These are phyloP conservation scores for Tribolium freemani DNA, from an alignment of 2,888 invertebrate genomes.

Conservation along the genomic window DNA sequence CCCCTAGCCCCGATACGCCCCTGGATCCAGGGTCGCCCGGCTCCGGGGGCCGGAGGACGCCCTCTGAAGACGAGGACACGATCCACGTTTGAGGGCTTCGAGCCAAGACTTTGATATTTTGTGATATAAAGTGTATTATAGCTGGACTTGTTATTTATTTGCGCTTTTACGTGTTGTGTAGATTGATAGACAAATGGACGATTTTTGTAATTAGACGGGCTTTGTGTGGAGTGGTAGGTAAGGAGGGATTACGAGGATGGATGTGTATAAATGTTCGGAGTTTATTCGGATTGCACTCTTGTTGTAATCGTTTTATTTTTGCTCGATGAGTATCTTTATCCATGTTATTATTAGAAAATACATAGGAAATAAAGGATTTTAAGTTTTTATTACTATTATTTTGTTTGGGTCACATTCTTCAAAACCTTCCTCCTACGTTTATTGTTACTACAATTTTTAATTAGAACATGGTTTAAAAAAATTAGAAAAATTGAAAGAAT, in stretches of 20 bases:
- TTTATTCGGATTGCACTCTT: conserved; percentile 53
- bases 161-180: conserved; percentile 65
- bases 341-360: conserved; percentile 62
- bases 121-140: conserved; percentile 65
- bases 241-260: conserved; percentile 19
- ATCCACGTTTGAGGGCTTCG: conserved; percentile 71
- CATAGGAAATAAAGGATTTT: conserved; percentile 62
- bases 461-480: too few species aligned
- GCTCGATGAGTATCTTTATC: conserved; percentile 62
- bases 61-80: conserved; percentile 75
- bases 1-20: conserved; percentile 70
- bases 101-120: conserved; percentile 45
- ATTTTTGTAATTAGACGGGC: conserved; percentile 55
- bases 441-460: too few species aligned
- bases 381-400: conserved; percentile 62
- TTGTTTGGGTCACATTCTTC: conserved; percentile 6
- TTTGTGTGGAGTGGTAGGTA: conserved; percentile 44
- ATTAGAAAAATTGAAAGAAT: too few species aligned
- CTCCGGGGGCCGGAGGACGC: conserved; percentile 66
- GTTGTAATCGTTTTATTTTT: conserved; percentile 55
- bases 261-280: conserved; percentile 51
- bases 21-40: conserved; percentile 76
- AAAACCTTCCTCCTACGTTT: too few species aligned
- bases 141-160: conserved; percentile 63
- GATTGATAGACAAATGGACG: conserved; percentile 49